Base-by-base conservation (phyloP, 2,113 vertebrate genomes). In the Podarcis cretensis region DNA sequence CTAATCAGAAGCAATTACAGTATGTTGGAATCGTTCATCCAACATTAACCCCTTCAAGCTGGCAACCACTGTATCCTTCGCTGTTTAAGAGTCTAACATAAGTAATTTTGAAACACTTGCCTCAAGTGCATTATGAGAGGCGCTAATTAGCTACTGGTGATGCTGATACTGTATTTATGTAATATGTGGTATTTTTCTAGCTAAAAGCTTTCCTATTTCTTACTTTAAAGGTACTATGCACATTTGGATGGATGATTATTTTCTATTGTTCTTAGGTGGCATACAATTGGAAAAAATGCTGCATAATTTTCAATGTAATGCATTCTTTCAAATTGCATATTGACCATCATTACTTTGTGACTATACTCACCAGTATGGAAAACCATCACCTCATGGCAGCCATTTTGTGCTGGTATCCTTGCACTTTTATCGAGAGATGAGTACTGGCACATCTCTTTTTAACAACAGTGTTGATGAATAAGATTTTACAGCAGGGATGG, bases 1-100 rank as follows among this genome's bases (percentile, higher is more conserved):
- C 92, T 94, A 96, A 95, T 95, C 93, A 95, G 91, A 77, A 88
- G 84, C 91, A 92, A 92, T 96, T 94, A 91, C 27, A 90, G 75
- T 91, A 75, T 88, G 77, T 87, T 90, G 81, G 85, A 92, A 91
- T 30, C 89, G 84, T 74, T 89, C 54, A 87, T 90, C 59, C 88
- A 87, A 93, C 88, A 91, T 94, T 92, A 96, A 96, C 92, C 91
- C 90, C 77, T 93, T 91, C 78, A 66, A 76, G 27, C 23, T 90
- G 37, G 1, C 32, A 48, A 9, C 40, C 89, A 27, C 76, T 85
- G 25, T 87, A 86, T 73, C 18, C 37, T 74, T 30, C 76, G 65
- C 77, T 86, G 78, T 21, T 35, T 85, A 48, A 76, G 40, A 83
- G 76, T 63, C 85, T 74, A 85, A 32, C 82, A 40, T 79, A 89